Percentiles rank a stretch among this genome's conserved stretches.
phyloP scores from a whole-genome alignment of 2,113 vertebrate species.

The Hemibagrus wyckioides region DNA sequence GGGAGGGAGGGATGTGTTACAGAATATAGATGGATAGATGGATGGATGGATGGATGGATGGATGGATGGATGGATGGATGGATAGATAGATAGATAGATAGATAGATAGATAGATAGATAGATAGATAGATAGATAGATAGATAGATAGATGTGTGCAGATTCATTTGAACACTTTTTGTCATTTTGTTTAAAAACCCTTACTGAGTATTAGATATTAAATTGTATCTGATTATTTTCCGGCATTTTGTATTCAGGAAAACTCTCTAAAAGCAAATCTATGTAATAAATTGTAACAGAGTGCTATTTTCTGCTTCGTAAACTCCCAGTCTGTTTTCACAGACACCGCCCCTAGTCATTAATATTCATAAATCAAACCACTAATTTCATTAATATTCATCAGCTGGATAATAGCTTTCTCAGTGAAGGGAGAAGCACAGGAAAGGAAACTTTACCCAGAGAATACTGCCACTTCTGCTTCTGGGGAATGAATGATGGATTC shows the following conservation, averaged over 20 bases:
- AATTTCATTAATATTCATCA: constrained; percentile 26
- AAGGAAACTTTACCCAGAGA: not conserved
- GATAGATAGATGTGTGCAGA: not conserved
- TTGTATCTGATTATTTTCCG: not conserved
- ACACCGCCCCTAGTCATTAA: not conserved
- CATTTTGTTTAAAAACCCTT: not conserved
- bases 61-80: no score
- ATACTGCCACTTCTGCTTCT: not conserved
- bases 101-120: no score
- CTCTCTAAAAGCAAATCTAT: not conserved
- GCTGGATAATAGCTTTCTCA: not conserved
- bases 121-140: no score
- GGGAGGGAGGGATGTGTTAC: no score
- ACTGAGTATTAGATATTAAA: not conserved
- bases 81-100: no score
- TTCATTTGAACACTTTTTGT: not conserved
- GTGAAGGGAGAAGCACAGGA: constrained; percentile 1
- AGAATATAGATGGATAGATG: no score
- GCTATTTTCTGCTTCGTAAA: constrained; percentile 9
- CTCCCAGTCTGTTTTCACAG: not conserved
- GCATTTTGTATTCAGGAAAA: not conserved
- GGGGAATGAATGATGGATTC: not conserved
- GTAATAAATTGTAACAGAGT: not conserved
- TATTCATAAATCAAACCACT: constrained; percentile 24
- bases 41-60: no score